Percentiles rank a stretch among this genome's conserved stretches.
Evolutionary conservation across 2,888 invertebrate species (phyloP).

Genomic region (Noctua janthina): DNA sequence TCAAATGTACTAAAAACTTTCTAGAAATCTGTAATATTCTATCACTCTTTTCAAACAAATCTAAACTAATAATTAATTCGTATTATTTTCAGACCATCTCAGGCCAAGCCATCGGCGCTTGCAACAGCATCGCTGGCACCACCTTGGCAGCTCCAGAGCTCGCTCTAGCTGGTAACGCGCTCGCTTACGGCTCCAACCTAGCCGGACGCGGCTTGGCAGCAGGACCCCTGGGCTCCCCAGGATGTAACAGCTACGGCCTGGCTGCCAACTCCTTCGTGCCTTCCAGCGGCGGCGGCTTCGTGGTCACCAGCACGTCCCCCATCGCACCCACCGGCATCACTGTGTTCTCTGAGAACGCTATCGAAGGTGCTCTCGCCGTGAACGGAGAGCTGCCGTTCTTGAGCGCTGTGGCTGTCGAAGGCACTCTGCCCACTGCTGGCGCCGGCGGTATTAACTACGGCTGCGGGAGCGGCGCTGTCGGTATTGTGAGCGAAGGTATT

Average conservation of each 20-base stretch:
- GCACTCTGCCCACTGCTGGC: constrained; percentile 69
- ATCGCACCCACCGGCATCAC: constrained; percentile 72
- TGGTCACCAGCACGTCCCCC: constrained; percentile 70
- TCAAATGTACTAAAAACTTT: neutral
- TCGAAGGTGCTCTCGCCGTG: constrained; percentile 70
- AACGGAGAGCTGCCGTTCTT: constrained; percentile 74
- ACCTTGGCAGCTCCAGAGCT: constrained; percentile 56
- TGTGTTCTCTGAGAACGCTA: constrained; percentile 75
- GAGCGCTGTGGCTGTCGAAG: constrained; percentile 72
- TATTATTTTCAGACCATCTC: constrained; percentile 45
- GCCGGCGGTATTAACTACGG: constrained; percentile 67
- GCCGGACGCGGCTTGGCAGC: constrained; percentile 22
- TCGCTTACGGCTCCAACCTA: constrained; percentile 39
- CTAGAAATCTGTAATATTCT: neutral
- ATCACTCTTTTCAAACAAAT: neutral
- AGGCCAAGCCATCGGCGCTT: constrained; percentile 52
- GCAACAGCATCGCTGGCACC: constrained; percentile 27
- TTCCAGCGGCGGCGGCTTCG: constrained; percentile 63
- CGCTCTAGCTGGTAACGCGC: constrained; percentile 46
- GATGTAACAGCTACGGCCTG: constrained; percentile 19
- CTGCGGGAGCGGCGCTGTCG: constrained; percentile 51
- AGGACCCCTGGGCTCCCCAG: constrained; percentile 26
- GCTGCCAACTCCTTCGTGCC: constrained; percentile 39
- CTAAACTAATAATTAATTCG: neutral
- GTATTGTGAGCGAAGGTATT: constrained; percentile 56